Evolutionary conservation across 2,888 invertebrate species (phyloP).

Genomic region (Psococerastis gibbosa): DNA sequence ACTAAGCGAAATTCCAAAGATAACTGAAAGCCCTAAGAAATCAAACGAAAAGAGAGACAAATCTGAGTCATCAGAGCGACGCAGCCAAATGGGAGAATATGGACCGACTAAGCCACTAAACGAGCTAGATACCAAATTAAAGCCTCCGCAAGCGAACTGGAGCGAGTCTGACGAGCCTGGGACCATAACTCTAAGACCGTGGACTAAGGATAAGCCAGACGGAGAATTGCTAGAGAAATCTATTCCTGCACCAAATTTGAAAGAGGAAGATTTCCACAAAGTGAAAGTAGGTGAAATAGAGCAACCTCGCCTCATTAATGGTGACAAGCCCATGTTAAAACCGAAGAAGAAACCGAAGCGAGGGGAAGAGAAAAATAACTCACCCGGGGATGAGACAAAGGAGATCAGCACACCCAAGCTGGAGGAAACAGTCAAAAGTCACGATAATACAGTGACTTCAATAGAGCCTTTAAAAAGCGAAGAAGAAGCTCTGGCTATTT

Average conservation of each 20-base stretch:
- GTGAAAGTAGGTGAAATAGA: too few species aligned
- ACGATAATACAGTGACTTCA: neutral
- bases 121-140: neutral
- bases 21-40: too few species aligned
- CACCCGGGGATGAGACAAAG: neutral
- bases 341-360: neutral
- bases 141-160: neutral
- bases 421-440: neutral
- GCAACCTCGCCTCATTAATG: too few species aligned
- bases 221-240: slow-evolving; percentile 15
- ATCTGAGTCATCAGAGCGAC: too few species aligned
- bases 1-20: too few species aligned
- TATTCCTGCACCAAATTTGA: too few species aligned
- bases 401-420: neutral
- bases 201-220: slow-evolving; percentile 17
- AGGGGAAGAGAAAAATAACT: too few species aligned
- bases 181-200: slow-evolving; percentile 20
- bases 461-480: neutral
- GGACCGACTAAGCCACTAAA: neutral
- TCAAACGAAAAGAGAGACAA: too few species aligned
- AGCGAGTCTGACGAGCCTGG: slow-evolving; percentile 18
- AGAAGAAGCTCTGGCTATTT: neutral
- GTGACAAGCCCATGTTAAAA: neutral
- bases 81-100: too few species aligned
- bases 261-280: too few species aligned